Evolutionary conservation across 2,888 invertebrate genomes (phyloP), one percentile per base, ranked within the genome.

Genomic region (Noctua janthe): DNA sequence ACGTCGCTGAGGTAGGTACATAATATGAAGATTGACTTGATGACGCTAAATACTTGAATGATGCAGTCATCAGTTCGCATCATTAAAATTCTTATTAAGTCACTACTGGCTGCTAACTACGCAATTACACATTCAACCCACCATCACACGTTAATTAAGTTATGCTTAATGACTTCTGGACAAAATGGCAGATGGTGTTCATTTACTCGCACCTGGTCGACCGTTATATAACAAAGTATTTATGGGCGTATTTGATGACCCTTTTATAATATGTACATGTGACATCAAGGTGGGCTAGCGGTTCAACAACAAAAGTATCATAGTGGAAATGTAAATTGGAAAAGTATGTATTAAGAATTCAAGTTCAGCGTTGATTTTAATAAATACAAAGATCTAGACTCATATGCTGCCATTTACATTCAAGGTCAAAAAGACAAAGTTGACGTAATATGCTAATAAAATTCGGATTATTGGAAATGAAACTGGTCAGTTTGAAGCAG

Each of bases 401-500:
- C 17, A 20, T 78, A 69, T 71, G 54, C 23, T 59, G 78, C 29
- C 71, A 84, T 85, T 83, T 74, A 54, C 29, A 85, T 83, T 85
- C 87, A 89, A 89, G 89, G 89, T 85, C 20, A 78, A 76, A 29
- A 80, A 83, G 81, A 78, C 71, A 47, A 69, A 47, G 47, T 78
- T 76, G 80, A 80, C 81, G 82, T 82, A 82, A 81, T 47, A 69
- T 56, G 59, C 51, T 80, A 80, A 81, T 74, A 47, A 76, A 54
- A 85, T 67, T 77, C 56, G 66, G 70, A 69, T 71, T 74, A 79
- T 79, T 85, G 82, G 82, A 73, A 73, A 64, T 7, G 0, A 23
- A 80, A 78, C 69, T 71, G 49, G 80, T 75, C 35, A 49, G 71
- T 39, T n/a, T 54, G 39, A 51, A 29, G n/a, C 35, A 59, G 13